Conservation (phyloP, 2,888 invertebrate species). For the Tipula unca region DNA sequence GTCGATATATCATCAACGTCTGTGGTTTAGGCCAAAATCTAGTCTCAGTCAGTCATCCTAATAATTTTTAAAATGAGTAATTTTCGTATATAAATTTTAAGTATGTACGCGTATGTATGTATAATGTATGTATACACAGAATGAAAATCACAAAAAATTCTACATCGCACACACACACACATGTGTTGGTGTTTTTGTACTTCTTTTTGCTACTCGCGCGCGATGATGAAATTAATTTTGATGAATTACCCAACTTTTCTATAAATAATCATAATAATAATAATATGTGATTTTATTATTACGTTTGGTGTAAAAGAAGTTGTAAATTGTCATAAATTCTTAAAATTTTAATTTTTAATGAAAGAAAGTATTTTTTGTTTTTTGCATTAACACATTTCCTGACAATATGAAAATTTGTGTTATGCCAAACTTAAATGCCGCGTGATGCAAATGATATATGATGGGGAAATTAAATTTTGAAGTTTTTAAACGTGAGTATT, state of each 20-base stretch:
- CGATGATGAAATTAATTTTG: not conserved
- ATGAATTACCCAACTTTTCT: not conserved
- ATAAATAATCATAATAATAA: no score
- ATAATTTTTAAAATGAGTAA: not conserved
- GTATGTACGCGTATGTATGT: no score
- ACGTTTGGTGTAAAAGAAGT: not conserved
- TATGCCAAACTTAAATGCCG: not conserved
- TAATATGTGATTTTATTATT: not conserved
- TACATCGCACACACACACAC: not conserved
- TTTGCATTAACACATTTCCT: not conserved
- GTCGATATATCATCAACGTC: not conserved
- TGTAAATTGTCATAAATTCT: not conserved
- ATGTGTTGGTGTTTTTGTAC: not conserved
- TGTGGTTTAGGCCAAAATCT: not conserved
- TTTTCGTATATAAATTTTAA: not conserved
- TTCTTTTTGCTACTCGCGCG: not conserved
- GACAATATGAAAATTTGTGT: not conserved
- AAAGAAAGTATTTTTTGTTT: not conserved
- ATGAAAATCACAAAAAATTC: not conserved
- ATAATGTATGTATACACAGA: no score
- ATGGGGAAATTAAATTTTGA: not conserved
- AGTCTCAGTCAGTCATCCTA: not conserved
- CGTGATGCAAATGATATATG: not conserved
- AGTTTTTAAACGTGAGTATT: not conserved
- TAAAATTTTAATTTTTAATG: not conserved